A percentile compares a stretch with the other conserved stretches of the same genome.
phyloP scores from a whole-genome alignment of 2,888 invertebrate genomes.

The Meiosimyza decipiens region DNA sequence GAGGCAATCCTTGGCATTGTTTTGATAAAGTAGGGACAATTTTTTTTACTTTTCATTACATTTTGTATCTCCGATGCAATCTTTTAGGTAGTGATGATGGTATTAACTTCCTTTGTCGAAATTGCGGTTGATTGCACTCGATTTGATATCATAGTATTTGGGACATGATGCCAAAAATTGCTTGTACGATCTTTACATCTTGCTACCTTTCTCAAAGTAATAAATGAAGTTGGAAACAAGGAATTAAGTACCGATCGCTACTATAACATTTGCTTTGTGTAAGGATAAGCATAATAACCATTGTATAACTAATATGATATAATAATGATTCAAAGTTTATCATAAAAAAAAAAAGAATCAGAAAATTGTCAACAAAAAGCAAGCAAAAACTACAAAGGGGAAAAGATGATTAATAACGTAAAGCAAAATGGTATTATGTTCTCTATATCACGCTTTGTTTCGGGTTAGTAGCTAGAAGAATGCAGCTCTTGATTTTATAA shows the following conservation, averaged over 20 bases:
- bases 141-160: slow-evolving; percentile 36
- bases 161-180: not conserved
- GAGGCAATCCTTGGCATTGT: slow-evolving; percentile 10
- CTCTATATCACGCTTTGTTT: too few relatives aligned
- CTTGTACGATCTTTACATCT: not conserved
- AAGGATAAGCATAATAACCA: not conserved
- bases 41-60: not conserved
- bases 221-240: too few relatives aligned
- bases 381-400: not conserved
- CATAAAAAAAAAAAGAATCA: not conserved
- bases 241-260: slow-evolving; percentile 15
- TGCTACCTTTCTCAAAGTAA: not conserved
- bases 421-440: too few relatives aligned
- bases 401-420: not conserved
- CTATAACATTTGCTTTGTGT: slow-evolving; percentile 6
- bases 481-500: too few relatives aligned
- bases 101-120: slow-evolving; percentile 25
- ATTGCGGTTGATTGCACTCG: slow-evolving; percentile 49
- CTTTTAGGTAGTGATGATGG: not conserved
- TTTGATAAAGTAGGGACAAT: slow-evolving; percentile 1
- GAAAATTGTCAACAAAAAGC: slow-evolving; percentile 13
- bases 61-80: too few relatives aligned
- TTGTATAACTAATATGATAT: not conserved
- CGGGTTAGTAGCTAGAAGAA: too few relatives aligned
- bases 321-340: not conserved